Percentiles rank a stretch among this genome's conserved stretches.
Conservation (phyloP, 2,888 invertebrate species). For the Cheiracanthium punctorium region DNA sequence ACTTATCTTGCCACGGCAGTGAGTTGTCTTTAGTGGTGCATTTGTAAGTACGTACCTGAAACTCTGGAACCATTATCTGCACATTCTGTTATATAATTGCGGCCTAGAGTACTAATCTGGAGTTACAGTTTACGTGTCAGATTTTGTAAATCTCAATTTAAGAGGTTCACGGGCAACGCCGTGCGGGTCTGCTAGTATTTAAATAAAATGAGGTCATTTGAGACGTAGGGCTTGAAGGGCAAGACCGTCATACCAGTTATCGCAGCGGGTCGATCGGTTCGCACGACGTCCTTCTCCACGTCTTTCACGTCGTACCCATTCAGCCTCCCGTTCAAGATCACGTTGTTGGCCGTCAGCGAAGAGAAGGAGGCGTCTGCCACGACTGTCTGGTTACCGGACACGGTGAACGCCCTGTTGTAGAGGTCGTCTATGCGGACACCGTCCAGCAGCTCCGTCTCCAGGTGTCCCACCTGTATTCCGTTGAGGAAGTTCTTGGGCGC, state of each 20-base stretch:
- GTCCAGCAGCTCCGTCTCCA: slow-evolving; percentile 32
- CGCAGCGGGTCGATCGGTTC: slow-evolving; percentile 35
- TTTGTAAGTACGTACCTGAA: no score
- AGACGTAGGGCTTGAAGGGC: no score
- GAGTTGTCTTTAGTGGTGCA: no score
- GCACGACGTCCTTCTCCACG: slow-evolving; percentile 40
- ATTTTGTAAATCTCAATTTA: no score
- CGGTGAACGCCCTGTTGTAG: slow-evolving; percentile 25
- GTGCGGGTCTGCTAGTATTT: no score
- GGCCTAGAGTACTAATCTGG: no score
- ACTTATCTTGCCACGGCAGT: no score
- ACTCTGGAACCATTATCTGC: no score
- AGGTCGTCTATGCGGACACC: slow-evolving; percentile 49
- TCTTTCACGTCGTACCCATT: slow-evolving; percentile 46
- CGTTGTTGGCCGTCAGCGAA: slow-evolving; percentile 27
- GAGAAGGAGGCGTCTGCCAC: slow-evolving; percentile 26
- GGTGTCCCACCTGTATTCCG: slow-evolving; percentile 34
- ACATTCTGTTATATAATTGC: no score
- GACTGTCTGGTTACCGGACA: slow-evolving; percentile 45
- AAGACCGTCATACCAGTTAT: slow-evolving; percentile 53
- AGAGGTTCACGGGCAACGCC: no score
- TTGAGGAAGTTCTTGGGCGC: slow-evolving; percentile 47
- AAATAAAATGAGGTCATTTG: no score
- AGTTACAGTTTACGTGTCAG: no score
- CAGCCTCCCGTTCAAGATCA: slow-evolving; percentile 50